Evolutionary conservation across 1,140 invertebrate species (phyloP), one percentile per base, ranked within the genome.

Genomic region (Panagrolaimus sp.): DNA sequence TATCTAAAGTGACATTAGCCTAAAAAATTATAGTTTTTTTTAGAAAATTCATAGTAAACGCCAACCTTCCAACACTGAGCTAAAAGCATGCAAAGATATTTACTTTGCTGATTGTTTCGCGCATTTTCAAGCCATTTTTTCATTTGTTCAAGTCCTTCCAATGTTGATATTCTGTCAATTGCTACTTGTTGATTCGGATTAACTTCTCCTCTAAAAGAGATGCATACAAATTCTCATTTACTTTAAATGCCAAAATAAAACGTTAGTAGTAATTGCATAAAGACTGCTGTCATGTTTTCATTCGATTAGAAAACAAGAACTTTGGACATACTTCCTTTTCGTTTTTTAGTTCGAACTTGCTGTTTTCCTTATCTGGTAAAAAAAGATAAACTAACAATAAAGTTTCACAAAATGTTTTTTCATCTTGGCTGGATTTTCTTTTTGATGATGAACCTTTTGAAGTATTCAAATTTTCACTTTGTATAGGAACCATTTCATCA

Each of bases 311-410:
- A 38, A 38, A 38, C 2, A 38, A 38, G 32, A 38, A 7, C 32
- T 38, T 38, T 7, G 2, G 32, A n/a, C n/a, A n/a, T n/a, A n/a
- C n/a, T n/a, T n/a, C n/a, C 32, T 38, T 38, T 38, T 38, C 7
- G 32, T 38, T 38, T 4, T 38, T 38, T 7, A 4, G 32, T 38
- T 7, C 7, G 32, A 4, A 38, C 7, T 38, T 38, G 2, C 32
- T 7, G 32, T 4, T 38, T 2, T 38, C 7, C 7, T 38, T 38
- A 4, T 7, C 2, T 38, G 2, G 2, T 38, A 38, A 4, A 38
- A 58, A 58, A 12, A 52, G 17, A 58, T 12, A 58, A 58, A 58
- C 52, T 58, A 28, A 58, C 52, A 58, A 21, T 28, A 58, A 58
- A 58, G 15, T n/a, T 58, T 58, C 52, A 28, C 52, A 58, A 28